Conservation (phyloP, 2,888 invertebrate genomes). For the Branchipolynoe longqiensis region DNA sequence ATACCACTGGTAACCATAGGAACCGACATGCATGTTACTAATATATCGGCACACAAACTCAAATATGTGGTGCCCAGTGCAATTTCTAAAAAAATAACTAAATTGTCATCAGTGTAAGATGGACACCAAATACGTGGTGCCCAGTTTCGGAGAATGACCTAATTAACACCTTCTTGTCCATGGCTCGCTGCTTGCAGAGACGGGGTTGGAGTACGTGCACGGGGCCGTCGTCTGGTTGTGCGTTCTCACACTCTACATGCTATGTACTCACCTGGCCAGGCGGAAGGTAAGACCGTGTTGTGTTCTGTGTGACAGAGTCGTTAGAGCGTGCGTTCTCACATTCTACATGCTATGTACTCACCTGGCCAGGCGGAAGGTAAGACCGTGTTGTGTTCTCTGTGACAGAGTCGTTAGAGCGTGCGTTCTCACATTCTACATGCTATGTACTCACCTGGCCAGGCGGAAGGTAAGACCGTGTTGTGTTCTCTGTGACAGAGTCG, state of each 20-base stretch:
- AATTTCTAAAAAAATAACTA: neutral
- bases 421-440: conserved; percentile 65
- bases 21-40: too few relatives aligned
- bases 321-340: conserved; percentile 67
- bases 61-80: too few relatives aligned
- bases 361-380: conserved; percentile 66
- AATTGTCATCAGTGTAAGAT: too few relatives aligned
- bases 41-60: too few relatives aligned
- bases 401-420: conserved; percentile 69
- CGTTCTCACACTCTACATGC: conserved; percentile 65
- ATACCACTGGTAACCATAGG: too few relatives aligned
- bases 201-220: conserved; percentile 67
- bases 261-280: conserved; percentile 66
- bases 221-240: conserved; percentile 69
- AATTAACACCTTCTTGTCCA: neutral
- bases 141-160: too few relatives aligned
- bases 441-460: conserved; percentile 66
- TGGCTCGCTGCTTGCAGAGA: conserved; percentile 30
- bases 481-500: too few relatives aligned
- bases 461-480: conserved; percentile 63
- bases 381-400: too few relatives aligned
- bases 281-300: conserved; percentile 63
- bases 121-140: too few relatives aligned
- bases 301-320: too few relatives aligned
- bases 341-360: conserved; percentile 66